Conservation (phyloP, 2,797 vertebrate genomes). For the Enteromius thamalakanensis region DNA sequence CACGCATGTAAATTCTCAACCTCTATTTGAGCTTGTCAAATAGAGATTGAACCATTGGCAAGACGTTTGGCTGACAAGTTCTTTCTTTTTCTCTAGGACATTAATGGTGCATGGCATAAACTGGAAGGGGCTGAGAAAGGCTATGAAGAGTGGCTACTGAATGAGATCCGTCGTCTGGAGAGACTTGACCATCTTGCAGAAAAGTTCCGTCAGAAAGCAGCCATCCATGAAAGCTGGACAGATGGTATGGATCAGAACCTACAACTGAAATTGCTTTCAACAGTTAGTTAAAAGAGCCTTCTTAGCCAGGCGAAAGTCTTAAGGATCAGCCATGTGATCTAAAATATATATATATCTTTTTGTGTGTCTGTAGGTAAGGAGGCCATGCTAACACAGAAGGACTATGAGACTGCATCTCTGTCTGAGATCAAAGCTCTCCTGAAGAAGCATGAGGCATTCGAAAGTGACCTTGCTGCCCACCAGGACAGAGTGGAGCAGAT, state of each 20-base stretch:
- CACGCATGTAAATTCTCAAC: not conserved
- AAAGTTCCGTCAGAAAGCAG: conserved; percentile 94
- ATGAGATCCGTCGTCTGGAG: conserved; percentile 91
- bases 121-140: conserved; percentile 94
- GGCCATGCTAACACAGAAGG: conserved; percentile 88
- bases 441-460: conserved; percentile 93
- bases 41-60: not conserved
- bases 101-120: conserved; percentile 88
- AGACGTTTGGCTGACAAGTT: not conserved
- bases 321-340: not conserved
- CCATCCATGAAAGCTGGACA: conserved; percentile 93
- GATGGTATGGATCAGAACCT: conserved; percentile 75
- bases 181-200: conserved; percentile 91
- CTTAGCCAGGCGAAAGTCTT: not conserved
- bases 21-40: not conserved
- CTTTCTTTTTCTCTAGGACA: conserved; percentile 77
- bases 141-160: conserved; percentile 94
- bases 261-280: not conserved
- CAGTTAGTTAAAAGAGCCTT: not conserved
- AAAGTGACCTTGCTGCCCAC: conserved; percentile 94
- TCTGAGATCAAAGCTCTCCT: conserved; percentile 92
- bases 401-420: conserved; percentile 88
- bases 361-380: conserved; percentile 83
- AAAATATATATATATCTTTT: not conserved
- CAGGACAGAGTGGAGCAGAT: conserved; percentile 97